Evolutionary conservation across 1,140 invertebrate genomes (phyloP).

Genomic region (Apis dorsata): DNA sequence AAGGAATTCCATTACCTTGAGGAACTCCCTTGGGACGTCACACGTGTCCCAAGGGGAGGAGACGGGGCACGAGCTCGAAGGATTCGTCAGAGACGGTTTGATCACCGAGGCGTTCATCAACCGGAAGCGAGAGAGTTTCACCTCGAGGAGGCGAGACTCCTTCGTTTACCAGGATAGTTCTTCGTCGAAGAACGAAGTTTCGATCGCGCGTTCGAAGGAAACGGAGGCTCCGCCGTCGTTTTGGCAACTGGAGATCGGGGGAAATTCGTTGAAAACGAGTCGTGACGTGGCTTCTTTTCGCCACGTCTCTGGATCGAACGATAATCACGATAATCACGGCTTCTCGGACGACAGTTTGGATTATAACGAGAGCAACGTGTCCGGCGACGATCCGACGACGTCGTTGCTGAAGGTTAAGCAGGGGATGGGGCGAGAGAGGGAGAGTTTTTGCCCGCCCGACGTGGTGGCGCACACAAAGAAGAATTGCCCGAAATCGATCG

Average conservation of each 20-base stretch:
- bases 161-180: conserved; percentile 9
- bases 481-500: conserved; percentile 10
- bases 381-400: neutral
- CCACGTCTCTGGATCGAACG: neutral
- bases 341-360: conserved; percentile 73
- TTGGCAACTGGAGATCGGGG: neutral
- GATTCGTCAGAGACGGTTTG: conserved; percentile 39
- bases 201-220: neutral
- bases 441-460: conserved; percentile 67
- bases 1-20: conserved; percentile 65
- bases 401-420: neutral
- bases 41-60: conserved; percentile 34
- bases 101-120: conserved; percentile 54
- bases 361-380: conserved; percentile 49
- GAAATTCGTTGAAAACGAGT: neutral
- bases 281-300: neutral
- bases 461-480: conserved; percentile 71
- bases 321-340: conserved; percentile 39
- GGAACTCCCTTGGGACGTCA: conserved; percentile 68
- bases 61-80: conserved; percentile 23
- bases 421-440: neutral
- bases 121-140: conserved; percentile 25
- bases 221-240: neutral
- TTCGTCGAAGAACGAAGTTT: conserved; percentile 40
- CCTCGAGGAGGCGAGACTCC: neutral